Conservation (phyloP, 2,888 invertebrate species). For the Rhagonycha fulva region DNA sequence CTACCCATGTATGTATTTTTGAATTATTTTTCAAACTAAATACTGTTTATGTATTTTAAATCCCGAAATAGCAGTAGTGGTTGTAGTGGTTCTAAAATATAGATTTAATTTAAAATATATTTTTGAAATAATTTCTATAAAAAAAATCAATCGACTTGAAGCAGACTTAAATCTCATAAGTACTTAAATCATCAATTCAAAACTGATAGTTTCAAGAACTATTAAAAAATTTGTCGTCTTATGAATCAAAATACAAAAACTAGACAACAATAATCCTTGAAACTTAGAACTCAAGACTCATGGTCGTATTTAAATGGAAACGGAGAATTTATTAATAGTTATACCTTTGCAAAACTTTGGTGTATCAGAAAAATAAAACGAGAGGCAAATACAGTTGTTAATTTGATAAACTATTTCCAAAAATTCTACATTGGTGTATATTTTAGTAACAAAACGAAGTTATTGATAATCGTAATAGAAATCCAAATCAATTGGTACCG, state of each 20-base stretch:
- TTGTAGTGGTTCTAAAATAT: too few relatives aligned
- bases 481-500: too few relatives aligned
- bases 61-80: too few relatives aligned
- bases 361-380: not conserved
- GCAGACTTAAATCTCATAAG: too few relatives aligned
- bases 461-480: not conserved
- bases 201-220: too few relatives aligned
- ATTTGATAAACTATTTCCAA: not conserved
- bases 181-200: not conserved
- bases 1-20: too few relatives aligned
- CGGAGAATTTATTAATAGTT: not conserved
- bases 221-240: not conserved
- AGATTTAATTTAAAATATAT: too few relatives aligned
- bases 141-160: too few relatives aligned
- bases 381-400: not conserved
- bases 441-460: not conserved
- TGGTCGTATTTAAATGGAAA: not conserved
- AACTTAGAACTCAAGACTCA: not conserved
- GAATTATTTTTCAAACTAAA: too few relatives aligned
- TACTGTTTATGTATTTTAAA: too few relatives aligned
- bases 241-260: not conserved
- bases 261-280: not conserved
- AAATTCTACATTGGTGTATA: not conserved
- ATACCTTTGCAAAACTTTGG: not conserved
- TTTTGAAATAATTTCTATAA: too few relatives aligned